A percentile compares a stretch with the other conserved stretches of the same genome.
phyloP scores from a whole-genome alignment of 2,113 vertebrate species.

The Parotia lawesii region DNA sequence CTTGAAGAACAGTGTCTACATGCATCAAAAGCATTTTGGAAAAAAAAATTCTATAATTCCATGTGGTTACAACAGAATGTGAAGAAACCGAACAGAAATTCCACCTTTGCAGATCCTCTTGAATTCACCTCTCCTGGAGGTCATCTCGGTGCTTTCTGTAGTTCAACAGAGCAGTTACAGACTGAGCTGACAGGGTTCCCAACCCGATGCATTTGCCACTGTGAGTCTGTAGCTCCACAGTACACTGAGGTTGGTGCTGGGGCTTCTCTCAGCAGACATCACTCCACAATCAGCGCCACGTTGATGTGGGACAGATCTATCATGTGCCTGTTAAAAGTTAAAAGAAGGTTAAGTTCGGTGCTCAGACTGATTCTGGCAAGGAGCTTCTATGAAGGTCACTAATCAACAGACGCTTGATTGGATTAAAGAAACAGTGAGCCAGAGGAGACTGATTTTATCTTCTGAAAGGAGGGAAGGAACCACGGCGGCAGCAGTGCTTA shows the following conservation, averaged over 20 bases:
- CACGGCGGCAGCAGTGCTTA: not conserved
- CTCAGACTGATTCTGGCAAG: not conserved
- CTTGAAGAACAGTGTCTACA: conserved; percentile 60
- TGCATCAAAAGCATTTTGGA: conserved; percentile 58
- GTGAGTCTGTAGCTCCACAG: conserved; percentile 34
- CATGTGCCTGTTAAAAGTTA: conserved; percentile 87
- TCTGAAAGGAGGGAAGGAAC: not conserved
- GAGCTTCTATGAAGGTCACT: not conserved
- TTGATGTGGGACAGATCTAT: conserved; percentile 98
- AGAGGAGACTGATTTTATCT: conserved; percentile 7
- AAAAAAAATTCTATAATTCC: conserved; percentile 57
- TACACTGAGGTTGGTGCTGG: not conserved
- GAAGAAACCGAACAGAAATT: conserved; percentile 37
- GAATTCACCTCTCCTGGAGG: conserved; percentile 38
- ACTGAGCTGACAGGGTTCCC: not conserved
- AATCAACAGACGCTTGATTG: not conserved
- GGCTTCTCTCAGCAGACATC: conserved; percentile 56
- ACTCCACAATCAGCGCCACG: conserved; percentile 92
- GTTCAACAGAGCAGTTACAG: conserved; percentile 16
- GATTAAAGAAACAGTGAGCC: not conserved
- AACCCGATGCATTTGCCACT: not conserved
- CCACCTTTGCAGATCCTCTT: conserved; percentile 23
- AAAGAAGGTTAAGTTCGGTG: not conserved
- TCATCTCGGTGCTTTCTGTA: not conserved
- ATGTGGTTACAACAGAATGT: conserved; percentile 33